Percentiles rank a stretch among this genome's conserved stretches.
Conservation (phyloP, 1,140 invertebrate species). For the Brachionus rotundiformis region DNA sequence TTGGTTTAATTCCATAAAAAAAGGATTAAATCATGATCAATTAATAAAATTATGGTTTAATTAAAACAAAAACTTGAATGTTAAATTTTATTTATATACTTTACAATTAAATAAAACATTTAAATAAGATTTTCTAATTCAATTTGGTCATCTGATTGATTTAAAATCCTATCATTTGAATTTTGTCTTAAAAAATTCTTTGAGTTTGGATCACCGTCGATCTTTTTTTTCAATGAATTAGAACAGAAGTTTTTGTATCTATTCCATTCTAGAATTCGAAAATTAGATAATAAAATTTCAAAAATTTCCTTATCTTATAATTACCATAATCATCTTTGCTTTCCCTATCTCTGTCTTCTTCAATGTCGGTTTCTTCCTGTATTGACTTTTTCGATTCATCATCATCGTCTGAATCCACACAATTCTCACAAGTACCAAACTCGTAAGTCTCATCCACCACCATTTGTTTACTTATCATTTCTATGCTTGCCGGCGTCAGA, state of each 20-base stretch:
- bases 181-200: conserved; percentile 22
- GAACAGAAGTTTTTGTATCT: conserved; percentile 9
- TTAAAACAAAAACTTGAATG: neutral
- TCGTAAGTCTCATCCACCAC: conserved; percentile 50
- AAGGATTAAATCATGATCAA: neutral
- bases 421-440: conserved; percentile 51
- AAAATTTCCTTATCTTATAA: no score
- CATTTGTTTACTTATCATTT: conserved; percentile 45
- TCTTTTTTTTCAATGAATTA: neutral
- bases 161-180: neutral
- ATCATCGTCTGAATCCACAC: conserved; percentile 46
- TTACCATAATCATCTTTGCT: conserved; percentile 17
- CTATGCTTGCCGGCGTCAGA: conserved; percentile 26
- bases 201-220: neutral
- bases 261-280: conserved; percentile 41
- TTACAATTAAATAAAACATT: conserved; percentile 1
- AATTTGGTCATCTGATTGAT: conserved; percentile 29
- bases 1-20: neutral
- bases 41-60: neutral
- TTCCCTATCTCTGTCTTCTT: neutral
- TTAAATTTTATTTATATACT: neutral
- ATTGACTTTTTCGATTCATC: neutral
- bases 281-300: neutral
- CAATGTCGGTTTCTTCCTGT: neutral
- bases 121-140: conserved; percentile 17